Base-by-base conservation (phyloP, 92 coral and sea anemone species). In the Porites rus region DNA sequence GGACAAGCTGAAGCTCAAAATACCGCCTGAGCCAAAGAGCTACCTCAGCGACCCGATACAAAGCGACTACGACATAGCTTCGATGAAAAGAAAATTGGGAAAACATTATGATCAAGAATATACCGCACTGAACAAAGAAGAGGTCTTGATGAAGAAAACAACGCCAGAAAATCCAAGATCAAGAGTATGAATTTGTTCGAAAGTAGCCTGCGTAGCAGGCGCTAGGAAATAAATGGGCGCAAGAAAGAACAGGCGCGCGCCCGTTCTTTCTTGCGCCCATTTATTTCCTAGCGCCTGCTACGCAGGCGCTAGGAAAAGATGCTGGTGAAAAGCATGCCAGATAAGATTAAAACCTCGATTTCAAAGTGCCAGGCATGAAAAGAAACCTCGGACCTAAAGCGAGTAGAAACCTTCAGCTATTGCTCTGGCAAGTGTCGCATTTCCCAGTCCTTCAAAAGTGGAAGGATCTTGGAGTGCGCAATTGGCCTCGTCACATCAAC, bases 381-480 rank as follows among this genome's bases (percentile, higher is more conserved):
- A 90, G 98, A 52, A 88, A 90, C 28, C 92, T 97, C 4, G 99
- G 99, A 1, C 92, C 93, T 14, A 92, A 93, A 79, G 99, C 99
- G 43, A 97, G 99, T 70, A 91, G 89, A 85, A 97, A 97, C 81
- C 92, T 97, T 14, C 99, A 96, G 86, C 91, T 97, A 6, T 97
- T 98, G 99, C 92, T 97, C 2, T 97, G 99, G 99, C 94, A 93
- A 76, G 82, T 92, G 72, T 92, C 98, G n/a, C 84, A 91, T 25
- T 97, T 98, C 81, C 91, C 96, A 4, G 98, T 97, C 52, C 76
- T 90, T 38, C 93, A 91, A 22, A 92, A 95, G 60, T 97, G 99
- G 99, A 93, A 88, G 58, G 90, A 97, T 77, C 85, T 91, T 12
- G 99, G 99, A 6, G 86, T 83, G 20, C 85, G 93, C 3, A 88